Base-by-base conservation (phyloP, 2,113 vertebrate genomes). In the Leptodactylus fuscus region DNA sequence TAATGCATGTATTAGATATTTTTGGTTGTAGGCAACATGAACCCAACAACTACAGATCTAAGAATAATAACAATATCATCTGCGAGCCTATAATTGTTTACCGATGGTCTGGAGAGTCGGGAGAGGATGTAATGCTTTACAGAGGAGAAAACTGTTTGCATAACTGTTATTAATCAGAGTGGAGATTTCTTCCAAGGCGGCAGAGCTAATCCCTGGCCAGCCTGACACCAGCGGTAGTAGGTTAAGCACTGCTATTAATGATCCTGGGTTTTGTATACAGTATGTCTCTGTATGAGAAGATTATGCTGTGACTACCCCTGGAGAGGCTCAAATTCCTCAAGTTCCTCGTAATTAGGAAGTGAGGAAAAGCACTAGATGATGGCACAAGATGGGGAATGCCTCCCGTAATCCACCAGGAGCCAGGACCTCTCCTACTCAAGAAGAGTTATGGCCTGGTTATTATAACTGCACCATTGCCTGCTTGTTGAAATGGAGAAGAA, bases 201-300 rank as follows among this genome's bases (percentile, higher is more conserved):
- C 81, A 51, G 7, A 24, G 9, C 79, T 81, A 65, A 80, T 80
- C 77, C 77, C 38, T 44, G 36, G 22, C 55, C n/a, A 55, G 38
- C 67, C 46, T 71, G 67, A 53, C 67, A 71, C 53, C 12, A 82
- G 32, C 24, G 53, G 67, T 53, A 69, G 65, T 34, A 71, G 69
- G 81, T 58, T 70, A 83, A 53, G 46, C 49, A 60, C n/a, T 29
- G 60, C 69, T 32, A 70, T 70, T 82, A 82, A 70, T 82, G 81
- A 70, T 67, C 38, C 58, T 49, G 46, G 29, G n/a, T 18, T 38
- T 41, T 74, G 81, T 83, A 44, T 49, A 62, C 58, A 62, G 58
- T 27, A 73, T 74, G 41, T 58, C 62, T 82, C 34, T 83, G 67
- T 44, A 83, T 55, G 34, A 24, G 70, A 29, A 75, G 69, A 32